Evolutionary conservation across 2,888 invertebrate species (phyloP), one percentile per base, ranked within the genome.

Genomic region (Pinctada fucata): DNA sequence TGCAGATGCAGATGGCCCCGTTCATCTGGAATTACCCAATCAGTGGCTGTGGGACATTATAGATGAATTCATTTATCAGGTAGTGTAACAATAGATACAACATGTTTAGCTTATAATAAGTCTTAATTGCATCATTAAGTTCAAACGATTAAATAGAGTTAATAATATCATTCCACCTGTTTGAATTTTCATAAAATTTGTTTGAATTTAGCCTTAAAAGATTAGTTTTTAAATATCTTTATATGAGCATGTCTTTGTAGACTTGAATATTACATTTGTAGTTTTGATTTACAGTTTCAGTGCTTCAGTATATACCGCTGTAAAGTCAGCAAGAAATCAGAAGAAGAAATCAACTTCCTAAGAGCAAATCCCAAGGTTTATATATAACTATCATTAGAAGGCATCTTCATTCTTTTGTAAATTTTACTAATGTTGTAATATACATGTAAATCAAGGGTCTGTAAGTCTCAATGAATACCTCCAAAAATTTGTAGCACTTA

Each of bases 41-140:
- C 96, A 98, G 91, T 99, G 99, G 99, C 94, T 99, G 51, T 99
- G 99, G 99, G 99, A 99, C 92, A 95, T 99, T 74, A 97, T 99
- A 86, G 99, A 99, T 93, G 99, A 99, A 92, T 99, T 99, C 93
- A 98, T 99, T 65, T 99, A 99, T 91, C 99, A 99, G 93, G 93
- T 93, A 84, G 52, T 58, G 58, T 58, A 31, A 31, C 31, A 31
- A 31, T 52, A 47, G 16, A 63, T 31, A 31, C 31, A 31, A 31
- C 31, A 31, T 31, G 31, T 31, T 31, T 31, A 31, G 31, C 31
- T 31, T 31, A 31, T 31, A 31, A 31, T 31, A 31, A 31, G 31
- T 31, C 31, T 31, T 31, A 31, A 31, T 31, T 31, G 31, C 31
- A 31, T 31, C 31, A 31, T 31, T 31, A 31, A 31, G 31, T 31